Conservation (phyloP, 2,113 vertebrate genomes). For the Zingel zingel region DNA sequence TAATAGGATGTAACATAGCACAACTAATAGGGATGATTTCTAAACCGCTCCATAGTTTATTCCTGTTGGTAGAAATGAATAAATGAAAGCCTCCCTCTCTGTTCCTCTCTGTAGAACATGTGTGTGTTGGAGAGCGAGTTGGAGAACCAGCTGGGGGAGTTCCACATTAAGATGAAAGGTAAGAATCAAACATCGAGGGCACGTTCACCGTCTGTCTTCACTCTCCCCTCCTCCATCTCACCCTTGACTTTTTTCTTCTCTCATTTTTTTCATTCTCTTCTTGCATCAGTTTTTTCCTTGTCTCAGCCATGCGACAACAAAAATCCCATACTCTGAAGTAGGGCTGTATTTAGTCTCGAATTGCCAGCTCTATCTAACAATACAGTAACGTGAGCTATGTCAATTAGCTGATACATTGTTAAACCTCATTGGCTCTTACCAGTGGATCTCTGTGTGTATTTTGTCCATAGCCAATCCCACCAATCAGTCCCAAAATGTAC, state of each 20-base stretch:
- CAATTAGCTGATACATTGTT: too few relatives aligned
- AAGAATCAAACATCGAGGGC: constrained; percentile 11
- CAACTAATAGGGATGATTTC: neutral
- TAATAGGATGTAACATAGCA: neutral
- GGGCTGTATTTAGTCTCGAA: too few relatives aligned
- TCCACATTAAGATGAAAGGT: constrained; percentile 98
- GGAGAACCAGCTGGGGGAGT: constrained; percentile 96
- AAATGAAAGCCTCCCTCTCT: neutral
- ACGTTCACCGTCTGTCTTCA: neutral
- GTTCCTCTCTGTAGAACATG: constrained; percentile 88
- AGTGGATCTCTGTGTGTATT: too few relatives aligned
- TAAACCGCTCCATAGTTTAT: neutral
- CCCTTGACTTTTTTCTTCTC: too few relatives aligned
- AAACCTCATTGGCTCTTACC: too few relatives aligned
- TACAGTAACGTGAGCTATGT: too few relatives aligned
- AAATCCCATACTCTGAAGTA: too few relatives aligned
- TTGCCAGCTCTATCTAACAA: too few relatives aligned
- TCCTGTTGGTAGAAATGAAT: neutral
- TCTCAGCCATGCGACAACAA: neutral
- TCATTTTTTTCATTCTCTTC: neutral
- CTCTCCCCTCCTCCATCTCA: neutral
- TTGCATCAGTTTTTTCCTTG: neutral
- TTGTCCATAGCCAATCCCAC: too few relatives aligned
- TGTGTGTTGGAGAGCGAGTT: constrained; percentile 94
- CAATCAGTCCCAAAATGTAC: too few relatives aligned